phyloP scores from a whole-genome alignment of 2,888 invertebrate species.

The Chrysopilus asiliformis region DNA sequence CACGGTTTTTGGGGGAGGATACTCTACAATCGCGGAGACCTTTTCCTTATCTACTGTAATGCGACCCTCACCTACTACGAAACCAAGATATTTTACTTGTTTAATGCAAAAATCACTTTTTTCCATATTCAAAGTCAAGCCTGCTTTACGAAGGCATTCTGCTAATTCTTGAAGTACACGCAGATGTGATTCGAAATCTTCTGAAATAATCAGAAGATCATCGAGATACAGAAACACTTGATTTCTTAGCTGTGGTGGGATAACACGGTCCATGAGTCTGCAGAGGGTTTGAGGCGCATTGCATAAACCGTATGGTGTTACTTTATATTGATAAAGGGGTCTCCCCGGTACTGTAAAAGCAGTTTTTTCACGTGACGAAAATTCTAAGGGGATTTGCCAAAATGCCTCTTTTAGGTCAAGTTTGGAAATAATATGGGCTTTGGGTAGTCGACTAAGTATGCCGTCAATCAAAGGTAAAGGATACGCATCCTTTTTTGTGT shows the following conservation, averaged over 20 bases:
- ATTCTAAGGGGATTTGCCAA: conserved; percentile 12
- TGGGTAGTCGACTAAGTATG: conserved; percentile 3
- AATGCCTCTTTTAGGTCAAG: conserved; percentile 18
- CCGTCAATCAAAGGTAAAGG: conserved; percentile 3
- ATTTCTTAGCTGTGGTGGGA: conserved; percentile 15
- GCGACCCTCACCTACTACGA: too few species aligned
- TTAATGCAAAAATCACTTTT: conserved; percentile 1
- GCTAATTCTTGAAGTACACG: not conserved
- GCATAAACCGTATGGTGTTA: not conserved
- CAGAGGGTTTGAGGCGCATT: conserved; percentile 1
- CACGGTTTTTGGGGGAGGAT: too few species aligned
- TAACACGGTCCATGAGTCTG: not conserved
- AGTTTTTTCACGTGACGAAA: conserved; percentile 15
- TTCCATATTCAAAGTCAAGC: conserved; percentile 1
- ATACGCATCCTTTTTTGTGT: too few species aligned
- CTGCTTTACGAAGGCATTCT: not conserved
- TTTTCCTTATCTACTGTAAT: too few species aligned
- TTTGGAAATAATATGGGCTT: conserved; percentile 18
- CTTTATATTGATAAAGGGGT: not conserved
- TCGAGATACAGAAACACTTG: conserved; percentile 15
- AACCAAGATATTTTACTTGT: conserved; percentile 1
- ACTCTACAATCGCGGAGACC: too few species aligned
- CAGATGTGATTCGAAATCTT: not conserved
- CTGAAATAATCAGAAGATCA: conserved; percentile 14
- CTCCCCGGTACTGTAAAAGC: conserved; percentile 11